Evolutionary conservation across 2,888 invertebrate species (phyloP).

Genomic region (Colostygia pectinataria): DNA sequence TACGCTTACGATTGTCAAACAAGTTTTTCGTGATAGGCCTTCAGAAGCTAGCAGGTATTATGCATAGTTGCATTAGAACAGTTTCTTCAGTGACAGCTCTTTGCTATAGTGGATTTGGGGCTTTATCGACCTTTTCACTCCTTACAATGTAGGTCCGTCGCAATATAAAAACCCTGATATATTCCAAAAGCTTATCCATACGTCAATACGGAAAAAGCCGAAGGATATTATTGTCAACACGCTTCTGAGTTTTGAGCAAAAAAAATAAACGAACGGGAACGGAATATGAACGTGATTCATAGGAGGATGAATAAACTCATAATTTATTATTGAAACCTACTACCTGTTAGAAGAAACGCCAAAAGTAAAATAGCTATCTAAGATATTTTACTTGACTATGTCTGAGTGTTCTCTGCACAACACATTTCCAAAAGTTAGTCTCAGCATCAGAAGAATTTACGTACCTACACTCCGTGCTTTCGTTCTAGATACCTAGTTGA

Average conservation of each 20-base stretch:
- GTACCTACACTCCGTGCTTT: too few relatives aligned
- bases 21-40: too few relatives aligned
- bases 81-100: not conserved
- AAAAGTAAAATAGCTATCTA: too few relatives aligned
- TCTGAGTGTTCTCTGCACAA: too few relatives aligned
- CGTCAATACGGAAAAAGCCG: constrained; percentile 22
- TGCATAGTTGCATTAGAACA: too few relatives aligned
- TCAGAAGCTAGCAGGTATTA: too few relatives aligned
- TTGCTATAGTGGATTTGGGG: not conserved
- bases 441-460: too few relatives aligned
- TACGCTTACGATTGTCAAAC: too few relatives aligned
- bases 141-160: not conserved
- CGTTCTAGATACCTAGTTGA: too few relatives aligned
- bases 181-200: constrained; percentile 13
- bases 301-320: constrained; percentile 31
- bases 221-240: constrained; percentile 34
- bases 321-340: constrained; percentile 32
- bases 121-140: not conserved
- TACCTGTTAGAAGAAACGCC: too few relatives aligned
- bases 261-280: constrained; percentile 31
- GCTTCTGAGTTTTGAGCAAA: constrained; percentile 21
- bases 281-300: constrained; percentile 32
- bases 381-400: too few relatives aligned
- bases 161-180: constrained; percentile 9
- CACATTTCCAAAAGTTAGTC: too few relatives aligned